These are phyloP conservation scores for Callocephalon fimbriatum DNA, from an alignment of 2,113 vertebrate genomes.

Conservation along the genomic window DNA sequence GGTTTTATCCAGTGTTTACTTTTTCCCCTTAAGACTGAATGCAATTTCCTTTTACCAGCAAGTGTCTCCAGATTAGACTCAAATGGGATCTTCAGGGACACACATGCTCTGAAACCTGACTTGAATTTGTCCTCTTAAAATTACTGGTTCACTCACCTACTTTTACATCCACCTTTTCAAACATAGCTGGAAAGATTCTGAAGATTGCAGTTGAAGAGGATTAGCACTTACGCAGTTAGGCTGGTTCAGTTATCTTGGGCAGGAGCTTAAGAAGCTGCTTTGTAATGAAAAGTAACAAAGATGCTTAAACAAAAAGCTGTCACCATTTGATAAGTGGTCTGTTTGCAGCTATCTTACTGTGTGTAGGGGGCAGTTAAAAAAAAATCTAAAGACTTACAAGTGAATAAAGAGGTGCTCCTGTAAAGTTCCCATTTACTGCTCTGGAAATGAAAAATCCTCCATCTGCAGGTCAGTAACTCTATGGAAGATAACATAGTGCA, in stretches of 20 bases:
- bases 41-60: neutral
- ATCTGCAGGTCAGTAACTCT: conserved; percentile 27
- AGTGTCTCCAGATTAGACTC: neutral
- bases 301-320: neutral
- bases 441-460: conserved; percentile 34
- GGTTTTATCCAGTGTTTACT: neutral
- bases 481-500: neutral
- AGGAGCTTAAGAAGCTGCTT: neutral
- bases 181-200: neutral
- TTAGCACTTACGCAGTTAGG: neutral
- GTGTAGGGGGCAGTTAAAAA: conserved; percentile 20
- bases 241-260: neutral
- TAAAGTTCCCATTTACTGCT: conserved; percentile 19
- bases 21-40: neutral
- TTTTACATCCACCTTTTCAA: neutral
- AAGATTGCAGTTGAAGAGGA: neutral
- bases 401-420: conserved; percentile 21
- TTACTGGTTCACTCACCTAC: neutral
- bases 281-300: neutral
- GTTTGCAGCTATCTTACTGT: conserved; percentile 9
- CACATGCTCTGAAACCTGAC: neutral
- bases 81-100: neutral
- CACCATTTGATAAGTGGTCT: neutral
- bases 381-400: conserved; percentile 16
- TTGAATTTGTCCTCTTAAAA: neutral